Percentiles rank a stretch among this genome's conserved stretches.
Evolutionary conservation across 2,888 invertebrate genomes (phyloP).

Genomic region (Latheticus oryzae): DNA sequence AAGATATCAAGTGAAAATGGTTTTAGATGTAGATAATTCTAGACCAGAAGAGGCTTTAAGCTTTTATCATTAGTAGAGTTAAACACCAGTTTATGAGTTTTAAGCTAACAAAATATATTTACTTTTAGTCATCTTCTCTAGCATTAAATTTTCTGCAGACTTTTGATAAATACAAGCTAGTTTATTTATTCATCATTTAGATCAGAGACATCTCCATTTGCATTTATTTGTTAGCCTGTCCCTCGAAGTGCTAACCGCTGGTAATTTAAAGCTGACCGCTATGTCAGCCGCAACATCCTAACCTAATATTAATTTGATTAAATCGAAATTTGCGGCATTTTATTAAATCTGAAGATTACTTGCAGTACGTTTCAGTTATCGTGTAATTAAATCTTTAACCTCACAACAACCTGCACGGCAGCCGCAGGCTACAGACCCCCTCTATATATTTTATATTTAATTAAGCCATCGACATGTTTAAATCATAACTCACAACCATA

Average conservation of each 20-base stretch:
- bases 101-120: too few species aligned
- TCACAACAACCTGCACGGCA: conserved; percentile 18
- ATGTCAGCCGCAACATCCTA: conserved; percentile 21
- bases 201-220: conserved; percentile 28
- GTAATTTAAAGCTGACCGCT: conserved; percentile 32
- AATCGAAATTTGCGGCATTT: conserved; percentile 18
- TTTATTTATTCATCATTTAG: conserved; percentile 26
- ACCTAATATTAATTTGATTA: conserved; percentile 28
- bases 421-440: conserved; percentile 20
- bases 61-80: too few species aligned
- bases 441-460: conserved; percentile 38
- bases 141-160: not conserved
- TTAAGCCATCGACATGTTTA: conserved; percentile 38
- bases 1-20: too few species aligned
- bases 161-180: too few species aligned
- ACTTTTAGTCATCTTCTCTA: too few species aligned
- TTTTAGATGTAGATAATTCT: too few species aligned
- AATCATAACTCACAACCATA: conserved; percentile 32
- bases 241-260: conserved; percentile 26
- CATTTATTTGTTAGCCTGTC: conserved; percentile 25
- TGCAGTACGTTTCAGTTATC: conserved; percentile 23
- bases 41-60: too few species aligned
- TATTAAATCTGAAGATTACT: conserved; percentile 36
- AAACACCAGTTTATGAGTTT: too few species aligned
- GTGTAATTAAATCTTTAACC: conserved; percentile 35